Conservation (phyloP, 2,113 vertebrate genomes). For the Lota lota region DNA sequence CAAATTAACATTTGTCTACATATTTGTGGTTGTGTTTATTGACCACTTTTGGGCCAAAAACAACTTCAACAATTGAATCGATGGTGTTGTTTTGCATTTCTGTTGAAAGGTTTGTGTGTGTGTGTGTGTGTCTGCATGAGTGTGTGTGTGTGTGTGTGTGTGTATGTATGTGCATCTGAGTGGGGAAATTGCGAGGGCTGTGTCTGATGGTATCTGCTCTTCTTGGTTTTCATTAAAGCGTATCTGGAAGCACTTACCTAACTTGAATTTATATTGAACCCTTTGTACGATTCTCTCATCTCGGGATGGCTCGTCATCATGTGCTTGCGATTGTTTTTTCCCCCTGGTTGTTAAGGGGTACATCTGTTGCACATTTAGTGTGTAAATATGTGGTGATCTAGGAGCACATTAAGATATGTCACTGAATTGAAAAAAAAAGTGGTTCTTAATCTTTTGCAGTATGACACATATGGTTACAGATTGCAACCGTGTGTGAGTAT, state of each 20-base stretch:
- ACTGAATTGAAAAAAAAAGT: constrained; percentile 29
- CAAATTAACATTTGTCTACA: too few relatives aligned
- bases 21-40: too few relatives aligned
- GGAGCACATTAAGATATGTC: constrained; percentile 37
- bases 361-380: constrained; percentile 58
- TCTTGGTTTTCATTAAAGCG: constrained; percentile 21
- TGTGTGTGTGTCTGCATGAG: too few relatives aligned
- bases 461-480: neutral
- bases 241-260: constrained; percentile 56
- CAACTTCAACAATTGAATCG: too few relatives aligned
- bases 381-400: constrained; percentile 41
- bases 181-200: neutral
- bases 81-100: too few relatives aligned
- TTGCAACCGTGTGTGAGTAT: neutral
- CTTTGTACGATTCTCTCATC: constrained; percentile 54
- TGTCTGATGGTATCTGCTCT: constrained; percentile 28
- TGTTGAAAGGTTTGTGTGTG: too few relatives aligned
- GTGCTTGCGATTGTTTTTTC: constrained; percentile 19
- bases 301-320: constrained; percentile 33
- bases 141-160: too few relatives aligned
- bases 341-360: constrained; percentile 37
- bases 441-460: constrained; percentile 2
- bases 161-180: too few relatives aligned
- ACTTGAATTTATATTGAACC: constrained; percentile 51
- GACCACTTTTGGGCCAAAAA: too few relatives aligned